A percentile compares a stretch with the other conserved stretches of the same genome.
Evolutionary conservation across 2,888 invertebrate species (phyloP).

Genomic region (Balanococcus diminutus): DNA sequence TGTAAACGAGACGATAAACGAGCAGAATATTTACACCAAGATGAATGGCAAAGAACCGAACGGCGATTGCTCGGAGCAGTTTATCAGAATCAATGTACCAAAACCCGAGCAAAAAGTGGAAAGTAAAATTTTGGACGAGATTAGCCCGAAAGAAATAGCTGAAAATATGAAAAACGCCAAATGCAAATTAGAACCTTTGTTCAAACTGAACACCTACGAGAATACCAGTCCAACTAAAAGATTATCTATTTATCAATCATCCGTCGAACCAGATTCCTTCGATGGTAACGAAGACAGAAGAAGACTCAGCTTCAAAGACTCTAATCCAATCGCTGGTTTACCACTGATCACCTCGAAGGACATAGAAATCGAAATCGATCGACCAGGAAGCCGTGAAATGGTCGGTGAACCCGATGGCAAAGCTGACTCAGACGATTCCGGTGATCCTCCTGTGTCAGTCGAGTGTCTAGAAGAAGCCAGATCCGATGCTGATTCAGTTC

Average conservation of each 20-base stretch:
- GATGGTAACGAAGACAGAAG: slow-evolving; percentile 18
- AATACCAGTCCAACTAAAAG: not conserved
- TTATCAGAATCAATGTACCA: not conserved
- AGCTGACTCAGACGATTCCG: slow-evolving; percentile 77
- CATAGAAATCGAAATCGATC: slow-evolving; percentile 47
- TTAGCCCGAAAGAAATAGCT: not conserved
- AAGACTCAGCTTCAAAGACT: slow-evolving; percentile 48
- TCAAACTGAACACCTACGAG: not conserved
- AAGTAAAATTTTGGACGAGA: not conserved
- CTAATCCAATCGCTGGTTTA: slow-evolving; percentile 13
- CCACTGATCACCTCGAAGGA: not conserved
- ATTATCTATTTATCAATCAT: slow-evolving; percentile 20
- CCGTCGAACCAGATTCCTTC: not conserved
- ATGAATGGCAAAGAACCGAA: not conserved
- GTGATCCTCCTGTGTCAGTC: slow-evolving; percentile 70
- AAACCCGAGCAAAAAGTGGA: not conserved
- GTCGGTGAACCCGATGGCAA: slow-evolving; percentile 88
- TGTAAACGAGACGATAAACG: not conserved
- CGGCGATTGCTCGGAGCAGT: not conserved
- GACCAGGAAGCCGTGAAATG: slow-evolving; percentile 64
- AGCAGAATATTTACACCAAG: not conserved
- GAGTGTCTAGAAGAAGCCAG: slow-evolving; percentile 15
- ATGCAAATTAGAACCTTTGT: slow-evolving; percentile 47
- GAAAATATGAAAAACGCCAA: slow-evolving; percentile 48
- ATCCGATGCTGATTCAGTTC: not conserved